These are phyloP conservation scores for Climacteris rufus DNA, from an alignment of 2,113 vertebrate species.

Conservation along the genomic window DNA sequence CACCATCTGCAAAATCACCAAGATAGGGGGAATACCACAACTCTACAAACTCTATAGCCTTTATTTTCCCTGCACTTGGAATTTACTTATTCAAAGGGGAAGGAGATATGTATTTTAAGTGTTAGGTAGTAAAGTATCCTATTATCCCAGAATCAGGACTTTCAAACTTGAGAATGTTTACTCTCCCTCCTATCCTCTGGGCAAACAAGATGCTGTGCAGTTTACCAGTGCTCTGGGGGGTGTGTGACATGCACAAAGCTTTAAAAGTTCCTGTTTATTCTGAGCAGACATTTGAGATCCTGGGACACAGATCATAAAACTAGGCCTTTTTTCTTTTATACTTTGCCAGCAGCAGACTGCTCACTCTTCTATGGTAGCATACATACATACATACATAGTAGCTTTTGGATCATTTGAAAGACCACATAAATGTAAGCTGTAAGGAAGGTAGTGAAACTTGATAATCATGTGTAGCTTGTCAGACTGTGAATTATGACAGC, in stretches of 20 bases:
- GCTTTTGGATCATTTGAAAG: background rate
- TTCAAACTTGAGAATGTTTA: background rate
- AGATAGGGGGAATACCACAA: background rate
- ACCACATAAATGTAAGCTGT: background rate
- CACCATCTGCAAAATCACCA: background rate
- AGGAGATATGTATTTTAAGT: background rate
- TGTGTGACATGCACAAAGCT: background rate
- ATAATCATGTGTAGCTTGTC: background rate
- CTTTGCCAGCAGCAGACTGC: background rate
- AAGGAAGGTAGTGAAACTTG: background rate
- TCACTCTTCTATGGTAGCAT: background rate
- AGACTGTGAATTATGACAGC: conserved; percentile 20
- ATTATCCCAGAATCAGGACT: background rate
- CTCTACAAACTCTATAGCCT: background rate
- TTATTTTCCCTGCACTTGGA: background rate
- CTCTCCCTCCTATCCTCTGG: background rate
- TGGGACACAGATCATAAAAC: conserved; percentile 4
- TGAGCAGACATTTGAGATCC: background rate
- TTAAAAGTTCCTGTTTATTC: conserved; percentile 53
- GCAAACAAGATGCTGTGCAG: background rate
- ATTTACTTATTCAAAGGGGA: background rate
- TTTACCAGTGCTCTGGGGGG: background rate
- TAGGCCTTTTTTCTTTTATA: conserved; percentile 9
- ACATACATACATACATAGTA: background rate
- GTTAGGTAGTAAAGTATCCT: background rate